Evolutionary conservation across 1,140 invertebrate genomes (phyloP), one percentile per base, ranked within the genome.

Genomic region (Stenopsyche tienmushanensis): DNA sequence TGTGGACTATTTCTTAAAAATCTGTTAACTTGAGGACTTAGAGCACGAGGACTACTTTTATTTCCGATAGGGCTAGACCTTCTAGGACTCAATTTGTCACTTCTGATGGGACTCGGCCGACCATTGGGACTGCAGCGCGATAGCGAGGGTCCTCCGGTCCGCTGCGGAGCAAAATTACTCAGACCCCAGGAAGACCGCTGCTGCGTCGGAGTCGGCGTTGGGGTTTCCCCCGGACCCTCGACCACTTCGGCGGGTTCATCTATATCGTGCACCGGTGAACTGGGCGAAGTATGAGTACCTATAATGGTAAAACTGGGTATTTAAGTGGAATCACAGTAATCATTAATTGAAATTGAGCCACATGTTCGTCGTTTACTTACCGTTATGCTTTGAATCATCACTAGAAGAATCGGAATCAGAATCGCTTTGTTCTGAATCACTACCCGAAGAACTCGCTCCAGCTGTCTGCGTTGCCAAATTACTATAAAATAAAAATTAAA

Each of bases 371-470:
- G n/a, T 29, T 20, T 45, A 3, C 26, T 2, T 47, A 65, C 66
- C 63, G 29, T 57, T 65, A 3, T 58, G 65, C 34, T 70, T 73
- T 3, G 78, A 78, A 73, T 77, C 77, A 29, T 74, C 74, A 5
- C 78, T 79, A 0, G 78, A 79, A 0, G 78, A 78, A 65, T 79
- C 77, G 9, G 73, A 73, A 57, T 79, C 78, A 0, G 77, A 77
- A 66, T 79, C 78, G 0, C 77, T 76, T 0, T 73, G 74, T 1
- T 77, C 77, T 0, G 79, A 80, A 41, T 71, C 71, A 66, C 78
- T 79, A 34, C 73, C 77, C 0, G 78, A 78, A 18, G 75, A 76
- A 9, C 77, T 77, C 59, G 74, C 78, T 57, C 72, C 60, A 34
- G 50, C 77, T 0, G 76, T 77, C n/a, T 23, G n/a, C 2, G 59